These are phyloP conservation scores for Hippocampus guttulatus DNA, from an alignment of 2,113 vertebrate species.

Conservation along the genomic window DNA sequence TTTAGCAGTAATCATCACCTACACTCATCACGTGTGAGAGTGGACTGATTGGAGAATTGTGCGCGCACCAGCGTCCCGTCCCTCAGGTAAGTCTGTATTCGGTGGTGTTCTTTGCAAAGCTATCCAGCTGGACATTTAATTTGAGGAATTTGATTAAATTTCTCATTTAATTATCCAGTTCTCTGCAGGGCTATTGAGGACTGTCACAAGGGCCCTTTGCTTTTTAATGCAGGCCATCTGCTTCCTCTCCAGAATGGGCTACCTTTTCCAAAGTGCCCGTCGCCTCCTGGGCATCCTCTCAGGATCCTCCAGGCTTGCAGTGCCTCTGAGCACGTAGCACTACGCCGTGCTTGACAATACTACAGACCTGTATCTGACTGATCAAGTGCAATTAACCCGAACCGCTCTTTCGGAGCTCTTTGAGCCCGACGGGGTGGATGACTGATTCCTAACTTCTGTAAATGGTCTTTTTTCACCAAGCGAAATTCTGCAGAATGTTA, in stretches of 20 bases:
- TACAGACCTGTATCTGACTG: slow-evolving; percentile 36
- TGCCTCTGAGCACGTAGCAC: slow-evolving; percentile 21
- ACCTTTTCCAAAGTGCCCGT: slow-evolving; percentile 62
- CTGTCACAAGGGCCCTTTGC: slow-evolving; percentile 74
- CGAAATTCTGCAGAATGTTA: background rate
- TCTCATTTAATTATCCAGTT: slow-evolving; percentile 78
- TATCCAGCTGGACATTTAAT: slow-evolving; percentile 80
- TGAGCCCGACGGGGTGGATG: slow-evolving; percentile 1
- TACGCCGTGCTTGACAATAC: slow-evolving; percentile 38
- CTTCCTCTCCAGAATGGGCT: slow-evolving; percentile 69
- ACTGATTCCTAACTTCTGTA: slow-evolving; percentile 2
- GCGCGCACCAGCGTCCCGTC: slow-evolving; percentile 62
- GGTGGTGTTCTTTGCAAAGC: slow-evolving; percentile 68
- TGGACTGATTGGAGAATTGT: slow-evolving; percentile 64
- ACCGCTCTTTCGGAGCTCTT: slow-evolving; percentile 25
- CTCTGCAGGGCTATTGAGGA: slow-evolving; percentile 76
- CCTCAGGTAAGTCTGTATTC: slow-evolving; percentile 68
- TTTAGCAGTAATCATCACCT: slow-evolving; percentile 74
- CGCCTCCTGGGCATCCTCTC: slow-evolving; percentile 52
- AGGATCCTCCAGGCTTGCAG: slow-evolving; percentile 48
- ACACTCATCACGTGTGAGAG: slow-evolving; percentile 57
- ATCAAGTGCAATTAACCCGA: slow-evolving; percentile 53
- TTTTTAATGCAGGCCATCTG: slow-evolving; percentile 77
- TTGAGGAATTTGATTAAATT: slow-evolving; percentile 81
- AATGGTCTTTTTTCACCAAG: slow-evolving; percentile 17